Conservation (phyloP, 2,888 invertebrate species). For the Ichneumoninae sp. region DNA sequence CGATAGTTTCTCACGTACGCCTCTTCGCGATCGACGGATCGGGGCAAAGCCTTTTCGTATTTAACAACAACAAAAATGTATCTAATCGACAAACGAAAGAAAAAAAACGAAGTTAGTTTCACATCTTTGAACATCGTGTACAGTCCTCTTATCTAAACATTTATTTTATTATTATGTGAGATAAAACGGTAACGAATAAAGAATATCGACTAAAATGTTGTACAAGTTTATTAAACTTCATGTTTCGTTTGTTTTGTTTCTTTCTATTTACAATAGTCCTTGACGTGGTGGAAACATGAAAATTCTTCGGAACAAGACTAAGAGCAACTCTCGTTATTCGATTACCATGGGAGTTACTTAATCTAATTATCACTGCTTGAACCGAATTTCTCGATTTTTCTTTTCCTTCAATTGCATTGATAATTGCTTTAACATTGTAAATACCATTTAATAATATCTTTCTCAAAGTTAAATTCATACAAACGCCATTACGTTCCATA, state of each 20-base stretch:
- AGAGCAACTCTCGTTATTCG: conserved; percentile 3
- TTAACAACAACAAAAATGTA: conserved; percentile 18
- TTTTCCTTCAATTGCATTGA: conserved; percentile 44
- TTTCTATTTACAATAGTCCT: conserved; percentile 11
- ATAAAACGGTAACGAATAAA: conserved; percentile 68
- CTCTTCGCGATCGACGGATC: conserved; percentile 13
- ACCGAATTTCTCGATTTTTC: conserved; percentile 2
- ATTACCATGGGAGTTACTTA: conserved; percentile 37
- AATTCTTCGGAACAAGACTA: conserved; percentile 13
- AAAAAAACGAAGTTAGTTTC: conserved; percentile 33
- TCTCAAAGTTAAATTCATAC: conserved; percentile 10
- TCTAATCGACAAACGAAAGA: conserved; percentile 20
- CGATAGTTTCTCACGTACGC: conserved; percentile 28
- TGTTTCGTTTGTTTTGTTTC: conserved; percentile 9
- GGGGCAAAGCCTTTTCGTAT: conserved; percentile 19
- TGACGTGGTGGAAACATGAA: conserved; percentile 23
- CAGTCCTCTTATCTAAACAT: conserved; percentile 72
- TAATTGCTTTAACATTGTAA: conserved; percentile 40
- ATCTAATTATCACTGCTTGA: conserved; percentile 40
- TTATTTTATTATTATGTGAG: conserved; percentile 77
- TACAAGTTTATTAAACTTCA: conserved; percentile 34
- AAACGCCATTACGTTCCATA: neutral
- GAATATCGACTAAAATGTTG: conserved; percentile 60
- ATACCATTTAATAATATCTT: conserved; percentile 39
- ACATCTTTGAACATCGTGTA: conserved; percentile 71